Evolutionary conservation across 2,113 vertebrate species (phyloP), one percentile per base, ranked within the genome.

Genomic region (Cheilinus undulatus): DNA sequence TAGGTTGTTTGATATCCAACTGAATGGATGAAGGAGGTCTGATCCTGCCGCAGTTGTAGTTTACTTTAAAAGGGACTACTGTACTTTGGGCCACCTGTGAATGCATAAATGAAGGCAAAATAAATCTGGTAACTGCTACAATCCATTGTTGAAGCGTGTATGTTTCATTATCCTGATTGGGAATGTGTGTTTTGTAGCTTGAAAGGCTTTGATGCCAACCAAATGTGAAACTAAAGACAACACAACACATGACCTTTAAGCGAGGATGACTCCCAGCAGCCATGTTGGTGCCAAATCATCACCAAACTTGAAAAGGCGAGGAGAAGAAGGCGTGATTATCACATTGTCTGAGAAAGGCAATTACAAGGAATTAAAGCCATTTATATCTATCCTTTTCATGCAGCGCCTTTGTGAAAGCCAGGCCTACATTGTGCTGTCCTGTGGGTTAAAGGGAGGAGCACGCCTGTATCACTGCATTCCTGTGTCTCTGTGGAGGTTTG

Each of bases 391-490:
- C 14, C 13, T 54, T 6, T 28, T 32, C 10, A 22, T 17, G 11
- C 32, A 34, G 22, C n/a, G n/a, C n/a, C n/a, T 7, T 3, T 32
- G 67, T 48, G 67, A 69, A 62, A 51, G 20, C 13, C 20, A 67
- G 42, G 38, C 30, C 36, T 46, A 2, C 61, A 45, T 65, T 12
- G 59, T 24, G 3, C 38, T 76, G 36, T 23, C 42, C 8, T 73
- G 48, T 23, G 53, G 59, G 46, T 20, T 22, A 11, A 46, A 76
- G 52, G 83, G 86, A 86, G 81, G 69, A 80, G 69, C 36, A 14
- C 3, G 22, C 86, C 66, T 73, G 76, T 82, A 80, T 61, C 51
- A 30, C 56, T 32, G 61, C 89, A 88, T 89, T 88, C 87, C 76
- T 83, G 24, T 70, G 42, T 36, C 46, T 22, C 56, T 46, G 22